A percentile compares a stretch with the other conserved stretches of the same genome.
Conservation (phyloP, 2,797 vertebrate species). For the Myotis planiceps region DNA sequence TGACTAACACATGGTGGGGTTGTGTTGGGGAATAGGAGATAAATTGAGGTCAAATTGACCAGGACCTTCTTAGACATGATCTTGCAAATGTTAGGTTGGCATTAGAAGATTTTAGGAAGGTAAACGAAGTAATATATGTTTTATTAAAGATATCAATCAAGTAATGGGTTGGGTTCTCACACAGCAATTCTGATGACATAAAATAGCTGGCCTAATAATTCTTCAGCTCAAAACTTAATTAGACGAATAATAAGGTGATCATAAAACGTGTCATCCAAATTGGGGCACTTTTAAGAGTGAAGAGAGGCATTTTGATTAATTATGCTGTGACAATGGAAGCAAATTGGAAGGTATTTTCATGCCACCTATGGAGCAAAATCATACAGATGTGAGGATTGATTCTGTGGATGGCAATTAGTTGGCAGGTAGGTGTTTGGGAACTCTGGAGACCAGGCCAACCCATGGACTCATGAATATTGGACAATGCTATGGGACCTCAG, state of each 20-base stretch:
- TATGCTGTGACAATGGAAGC: not conserved
- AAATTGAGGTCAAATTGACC: not conserved
- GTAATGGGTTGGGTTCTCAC: slow-evolving; percentile 11
- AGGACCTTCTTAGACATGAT: not conserved
- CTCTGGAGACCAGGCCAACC: not conserved
- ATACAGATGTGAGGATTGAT: not conserved
- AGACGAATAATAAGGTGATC: slow-evolving; percentile 19
- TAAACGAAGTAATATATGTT: not conserved
- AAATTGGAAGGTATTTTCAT: not conserved
- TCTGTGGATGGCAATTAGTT: not conserved
- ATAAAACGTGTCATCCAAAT: slow-evolving; percentile 33
- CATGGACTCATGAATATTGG: not conserved
- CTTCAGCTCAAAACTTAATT: slow-evolving; percentile 13
- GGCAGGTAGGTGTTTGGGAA: not conserved
- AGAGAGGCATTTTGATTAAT: not conserved
- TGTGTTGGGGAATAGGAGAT: not conserved
- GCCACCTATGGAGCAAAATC: not conserved
- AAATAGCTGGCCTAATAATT: slow-evolving; percentile 7
- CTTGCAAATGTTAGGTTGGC: not conserved
- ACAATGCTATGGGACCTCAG: not conserved
- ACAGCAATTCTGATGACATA: not conserved
- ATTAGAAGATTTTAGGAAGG: not conserved
- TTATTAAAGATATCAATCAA: slow-evolving; percentile 8
- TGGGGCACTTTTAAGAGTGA: not conserved
- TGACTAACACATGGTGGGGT: not conserved